These are phyloP conservation scores for Eulemur mongoz DNA, from an alignment of 2,797 vertebrate genomes.

Conservation along the genomic window DNA sequence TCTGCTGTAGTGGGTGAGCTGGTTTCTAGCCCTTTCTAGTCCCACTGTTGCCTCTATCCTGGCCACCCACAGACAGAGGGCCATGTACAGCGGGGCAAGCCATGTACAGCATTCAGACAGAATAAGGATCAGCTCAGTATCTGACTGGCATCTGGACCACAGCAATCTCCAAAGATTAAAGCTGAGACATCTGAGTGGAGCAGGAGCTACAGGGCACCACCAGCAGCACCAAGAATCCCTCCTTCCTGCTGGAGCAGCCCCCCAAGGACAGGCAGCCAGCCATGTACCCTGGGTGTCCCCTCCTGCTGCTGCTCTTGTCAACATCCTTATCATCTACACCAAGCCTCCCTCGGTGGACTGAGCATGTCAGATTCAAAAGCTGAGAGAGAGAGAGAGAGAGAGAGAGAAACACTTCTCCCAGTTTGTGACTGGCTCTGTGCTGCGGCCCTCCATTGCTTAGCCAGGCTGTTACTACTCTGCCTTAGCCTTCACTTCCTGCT, in stretches of 20 bases:
- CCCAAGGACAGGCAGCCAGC: neutral
- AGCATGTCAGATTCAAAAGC: neutral
- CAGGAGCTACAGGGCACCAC: neutral
- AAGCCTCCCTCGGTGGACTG: neutral
- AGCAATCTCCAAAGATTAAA: neutral
- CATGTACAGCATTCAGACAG: neutral
- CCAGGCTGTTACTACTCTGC: no score
- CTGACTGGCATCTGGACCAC: neutral
- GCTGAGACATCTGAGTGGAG: neutral
- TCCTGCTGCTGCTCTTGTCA: neutral
- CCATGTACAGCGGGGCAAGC: neutral
- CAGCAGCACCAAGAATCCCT: neutral
- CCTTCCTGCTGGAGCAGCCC: no score
- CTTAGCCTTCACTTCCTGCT: neutral
- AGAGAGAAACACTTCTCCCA: neutral
- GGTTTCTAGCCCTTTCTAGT: neutral
- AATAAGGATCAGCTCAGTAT: neutral
- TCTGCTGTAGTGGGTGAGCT: neutral
- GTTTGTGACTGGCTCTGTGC: neutral
- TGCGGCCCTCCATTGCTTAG: neutral
- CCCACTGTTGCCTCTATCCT: neutral
- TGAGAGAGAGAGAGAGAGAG: no score
- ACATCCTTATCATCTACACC: neutral
- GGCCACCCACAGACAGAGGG: neutral
- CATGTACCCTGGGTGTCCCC: rapidly evolving